phyloP scores from a whole-genome alignment of 2,888 invertebrate species.

The Carabus problematicus region DNA sequence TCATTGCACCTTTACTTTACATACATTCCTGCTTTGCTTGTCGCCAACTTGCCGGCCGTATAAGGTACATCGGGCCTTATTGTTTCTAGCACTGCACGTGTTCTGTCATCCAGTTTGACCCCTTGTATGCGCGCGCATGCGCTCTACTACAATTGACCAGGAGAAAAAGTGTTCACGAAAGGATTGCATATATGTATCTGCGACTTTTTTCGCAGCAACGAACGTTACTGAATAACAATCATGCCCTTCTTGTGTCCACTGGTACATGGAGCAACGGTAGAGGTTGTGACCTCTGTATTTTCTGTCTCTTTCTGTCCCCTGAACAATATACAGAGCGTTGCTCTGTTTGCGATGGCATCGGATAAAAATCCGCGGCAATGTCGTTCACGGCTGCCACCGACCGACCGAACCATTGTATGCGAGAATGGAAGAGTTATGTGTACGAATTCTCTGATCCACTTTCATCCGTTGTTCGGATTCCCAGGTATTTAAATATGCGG shows the following conservation, averaged over 20 bases:
- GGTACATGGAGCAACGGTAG: constrained; percentile 7
- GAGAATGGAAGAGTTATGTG: not conserved
- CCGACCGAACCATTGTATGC: constrained; percentile 5
- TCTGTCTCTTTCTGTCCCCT: not conserved
- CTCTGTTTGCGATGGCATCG: constrained; percentile 6
- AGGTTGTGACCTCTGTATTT: constrained; percentile 6
- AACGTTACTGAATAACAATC: constrained; percentile 25
- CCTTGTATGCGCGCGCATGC: not conserved
- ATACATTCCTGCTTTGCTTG: not conserved
- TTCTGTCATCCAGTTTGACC: not conserved
- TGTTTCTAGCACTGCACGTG: not conserved
- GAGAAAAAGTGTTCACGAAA: not conserved
- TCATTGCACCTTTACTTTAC: not conserved
- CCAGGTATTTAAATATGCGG: constrained; percentile 17
- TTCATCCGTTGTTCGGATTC: constrained; percentile 4
- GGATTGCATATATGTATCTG: not conserved
- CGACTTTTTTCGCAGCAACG: not conserved
- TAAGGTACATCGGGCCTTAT: not conserved
- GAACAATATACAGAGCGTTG: not conserved
- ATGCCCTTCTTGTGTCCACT: constrained; percentile 1
- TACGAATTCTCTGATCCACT: not conserved
- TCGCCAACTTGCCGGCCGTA: constrained; percentile 1
- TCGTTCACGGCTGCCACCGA: constrained; percentile 1
- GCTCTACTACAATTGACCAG: not conserved
- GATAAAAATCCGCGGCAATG: constrained; percentile 12